These are phyloP conservation scores for Acropternis orthonyx DNA, from an alignment of 2,797 vertebrate species.

Conservation along the genomic window DNA sequence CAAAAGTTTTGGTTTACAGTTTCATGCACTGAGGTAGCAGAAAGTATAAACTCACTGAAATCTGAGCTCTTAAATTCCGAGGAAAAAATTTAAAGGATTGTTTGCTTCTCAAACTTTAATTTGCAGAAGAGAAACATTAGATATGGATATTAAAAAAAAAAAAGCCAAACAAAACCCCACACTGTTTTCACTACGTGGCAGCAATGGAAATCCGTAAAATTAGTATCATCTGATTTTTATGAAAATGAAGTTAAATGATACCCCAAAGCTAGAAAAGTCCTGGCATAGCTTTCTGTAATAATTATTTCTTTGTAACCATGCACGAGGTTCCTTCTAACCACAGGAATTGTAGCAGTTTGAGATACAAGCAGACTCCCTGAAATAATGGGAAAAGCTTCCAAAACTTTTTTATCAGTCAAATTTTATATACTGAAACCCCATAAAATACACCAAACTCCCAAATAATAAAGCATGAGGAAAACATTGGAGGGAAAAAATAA, in stretches of 20 bases:
- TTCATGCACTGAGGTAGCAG: neutral
- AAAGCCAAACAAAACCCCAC: neutral
- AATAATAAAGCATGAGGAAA: neutral
- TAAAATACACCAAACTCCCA: neutral
- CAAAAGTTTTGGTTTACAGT: constrained; percentile 6
- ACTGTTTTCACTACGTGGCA: constrained; percentile 13
- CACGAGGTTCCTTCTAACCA: neutral
- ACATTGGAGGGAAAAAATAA: neutral
- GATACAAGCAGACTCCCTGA: neutral
- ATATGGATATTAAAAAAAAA: neutral
- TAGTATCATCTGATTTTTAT: constrained; percentile 54
- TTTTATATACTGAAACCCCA: neutral
- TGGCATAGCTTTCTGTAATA: neutral
- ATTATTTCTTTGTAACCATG: neutral
- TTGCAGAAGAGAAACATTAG: constrained; percentile 38
- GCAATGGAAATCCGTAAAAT: constrained; percentile 40
- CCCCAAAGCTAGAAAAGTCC: constrained; percentile 33
- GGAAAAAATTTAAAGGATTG: neutral
- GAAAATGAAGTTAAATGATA: constrained; percentile 40
- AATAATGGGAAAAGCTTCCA: neutral
- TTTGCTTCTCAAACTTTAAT: constrained; percentile 39
- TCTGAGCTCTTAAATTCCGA: neutral
- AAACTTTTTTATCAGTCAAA: neutral
- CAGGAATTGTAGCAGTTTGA: neutral
- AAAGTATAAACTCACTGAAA: constrained; percentile 45